Percentiles rank a stretch among this genome's conserved stretches.
These are phyloP conservation scores for Dicerorhinus sumatrensis DNA, from an alignment of 2,113 vertebrate genomes.

Conservation along the genomic window DNA sequence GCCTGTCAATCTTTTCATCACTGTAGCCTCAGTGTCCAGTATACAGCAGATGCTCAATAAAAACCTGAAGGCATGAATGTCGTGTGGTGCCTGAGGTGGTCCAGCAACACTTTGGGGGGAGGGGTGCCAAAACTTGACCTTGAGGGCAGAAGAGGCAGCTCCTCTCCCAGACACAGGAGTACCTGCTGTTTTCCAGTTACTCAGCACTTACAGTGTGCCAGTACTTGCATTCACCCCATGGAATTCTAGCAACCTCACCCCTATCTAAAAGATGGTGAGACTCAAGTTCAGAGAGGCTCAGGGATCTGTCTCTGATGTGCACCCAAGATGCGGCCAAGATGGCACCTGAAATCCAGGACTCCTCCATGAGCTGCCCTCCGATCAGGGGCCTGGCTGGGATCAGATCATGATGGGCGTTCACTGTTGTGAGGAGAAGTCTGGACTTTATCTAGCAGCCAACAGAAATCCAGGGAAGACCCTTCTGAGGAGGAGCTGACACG, in stretches of 20 bases:
- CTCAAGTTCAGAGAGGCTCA: neutral
- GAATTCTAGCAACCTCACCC: neutral
- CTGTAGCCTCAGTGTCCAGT: accelerated
- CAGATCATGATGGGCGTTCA: neutral
- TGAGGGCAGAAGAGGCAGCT: neutral
- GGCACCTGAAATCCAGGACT: neutral
- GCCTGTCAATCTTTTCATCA: neutral
- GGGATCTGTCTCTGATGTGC: neutral
- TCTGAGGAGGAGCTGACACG: accelerated
- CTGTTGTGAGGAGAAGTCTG: neutral
- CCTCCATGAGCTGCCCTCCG: neutral
- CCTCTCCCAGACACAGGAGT: neutral
- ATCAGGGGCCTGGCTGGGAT: neutral
- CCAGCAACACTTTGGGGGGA: neutral
- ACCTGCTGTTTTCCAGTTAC: neutral
- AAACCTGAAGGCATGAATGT: neutral
- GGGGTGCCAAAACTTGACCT: neutral
- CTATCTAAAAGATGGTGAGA: neutral
- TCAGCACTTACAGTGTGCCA: neutral
- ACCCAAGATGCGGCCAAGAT: neutral
- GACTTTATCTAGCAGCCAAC: neutral
- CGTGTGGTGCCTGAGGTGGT: neutral
- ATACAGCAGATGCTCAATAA: neutral
- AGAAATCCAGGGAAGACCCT: neutral
- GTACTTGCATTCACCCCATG: neutral